A percentile compares a stretch with the other conserved stretches of the same genome.
Evolutionary conservation across 2,113 vertebrate genomes (phyloP).

Genomic region (Halcyon malimbica): DNA sequence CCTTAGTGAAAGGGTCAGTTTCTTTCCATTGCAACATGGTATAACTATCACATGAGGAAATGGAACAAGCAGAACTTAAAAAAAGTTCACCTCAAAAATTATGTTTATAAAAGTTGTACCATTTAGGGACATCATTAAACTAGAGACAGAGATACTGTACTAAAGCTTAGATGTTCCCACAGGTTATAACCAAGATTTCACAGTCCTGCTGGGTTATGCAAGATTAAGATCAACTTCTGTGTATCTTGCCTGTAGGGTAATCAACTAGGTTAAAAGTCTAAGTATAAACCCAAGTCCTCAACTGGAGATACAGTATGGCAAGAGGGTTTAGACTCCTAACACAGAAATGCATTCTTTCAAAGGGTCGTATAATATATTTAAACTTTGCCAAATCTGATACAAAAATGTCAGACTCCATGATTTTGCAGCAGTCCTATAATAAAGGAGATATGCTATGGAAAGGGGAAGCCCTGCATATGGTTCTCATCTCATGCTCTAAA

Average conservation of each 20-base stretch:
- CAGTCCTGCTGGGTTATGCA: neutral
- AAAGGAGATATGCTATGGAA: neutral
- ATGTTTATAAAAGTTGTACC: neutral
- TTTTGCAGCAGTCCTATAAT: neutral
- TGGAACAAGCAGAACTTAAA: neutral
- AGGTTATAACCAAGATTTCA: neutral
- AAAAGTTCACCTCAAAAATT: neutral
- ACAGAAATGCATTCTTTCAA: neutral
- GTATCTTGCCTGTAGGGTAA: neutral
- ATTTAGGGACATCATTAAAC: neutral
- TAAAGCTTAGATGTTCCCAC: neutral
- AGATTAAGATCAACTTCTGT: neutral
- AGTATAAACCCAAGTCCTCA: neutral
- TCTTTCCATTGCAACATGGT: neutral
- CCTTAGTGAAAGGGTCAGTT: neutral
- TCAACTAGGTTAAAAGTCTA: neutral
- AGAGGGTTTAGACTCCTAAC: neutral
- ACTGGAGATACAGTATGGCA: neutral
- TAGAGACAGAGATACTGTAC: neutral
- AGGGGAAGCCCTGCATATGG: neutral
- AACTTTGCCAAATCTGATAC: neutral
- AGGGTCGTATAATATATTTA: neutral
- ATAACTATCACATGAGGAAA: neutral
- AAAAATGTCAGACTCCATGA: neutral
- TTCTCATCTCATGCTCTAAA: neutral